These are phyloP conservation scores for Ferdinandea cuprea DNA, from an alignment of 2,888 invertebrate species.

Conservation along the genomic window DNA sequence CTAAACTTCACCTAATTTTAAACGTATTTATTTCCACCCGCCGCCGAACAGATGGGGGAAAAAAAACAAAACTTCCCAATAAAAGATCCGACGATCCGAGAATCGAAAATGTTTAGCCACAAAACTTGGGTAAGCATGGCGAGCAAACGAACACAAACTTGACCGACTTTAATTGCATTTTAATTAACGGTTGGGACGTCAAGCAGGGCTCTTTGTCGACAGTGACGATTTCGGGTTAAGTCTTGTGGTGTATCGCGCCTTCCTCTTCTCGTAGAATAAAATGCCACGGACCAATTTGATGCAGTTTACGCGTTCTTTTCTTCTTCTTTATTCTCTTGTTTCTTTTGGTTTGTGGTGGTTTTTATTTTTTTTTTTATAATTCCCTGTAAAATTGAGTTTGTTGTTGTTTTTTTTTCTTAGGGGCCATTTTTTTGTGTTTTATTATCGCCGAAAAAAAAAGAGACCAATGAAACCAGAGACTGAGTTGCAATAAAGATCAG, in stretches of 20 bases:
- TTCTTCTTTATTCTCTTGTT: conserved; percentile 15
- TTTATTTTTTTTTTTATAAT: conserved; percentile 29
- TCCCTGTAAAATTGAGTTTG: conserved; percentile 26
- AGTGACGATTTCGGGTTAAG: conserved; percentile 46
- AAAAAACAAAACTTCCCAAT: conserved; percentile 9
- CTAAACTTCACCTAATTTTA: conserved; percentile 58
- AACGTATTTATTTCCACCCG: conserved; percentile 27
- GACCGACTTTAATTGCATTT: conserved; percentile 69
- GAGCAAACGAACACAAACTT: conserved; percentile 22
- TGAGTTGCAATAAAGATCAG: conserved; percentile 60
- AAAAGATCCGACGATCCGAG: conserved; percentile 25
- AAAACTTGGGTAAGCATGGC: conserved; percentile 22
- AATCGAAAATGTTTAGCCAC: conserved; percentile 24
- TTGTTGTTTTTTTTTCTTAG: conserved; percentile 31
- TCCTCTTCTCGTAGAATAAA: conserved; percentile 26
- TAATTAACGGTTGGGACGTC: conserved; percentile 69
- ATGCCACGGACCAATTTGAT: conserved; percentile 24
- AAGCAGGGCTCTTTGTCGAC: conserved; percentile 48
- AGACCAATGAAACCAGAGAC: conserved; percentile 28
- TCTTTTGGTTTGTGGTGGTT: conserved; percentile 17
- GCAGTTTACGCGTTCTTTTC: conserved; percentile 30
- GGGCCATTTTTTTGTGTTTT: conserved; percentile 46
- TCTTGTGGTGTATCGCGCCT: conserved; percentile 27
- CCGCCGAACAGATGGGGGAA: conserved; percentile 28
- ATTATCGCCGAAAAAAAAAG: conserved; percentile 28